Evolutionary conservation across 2,113 vertebrate genomes (phyloP).

Genomic region (Epinephelus lanceolatus): DNA sequence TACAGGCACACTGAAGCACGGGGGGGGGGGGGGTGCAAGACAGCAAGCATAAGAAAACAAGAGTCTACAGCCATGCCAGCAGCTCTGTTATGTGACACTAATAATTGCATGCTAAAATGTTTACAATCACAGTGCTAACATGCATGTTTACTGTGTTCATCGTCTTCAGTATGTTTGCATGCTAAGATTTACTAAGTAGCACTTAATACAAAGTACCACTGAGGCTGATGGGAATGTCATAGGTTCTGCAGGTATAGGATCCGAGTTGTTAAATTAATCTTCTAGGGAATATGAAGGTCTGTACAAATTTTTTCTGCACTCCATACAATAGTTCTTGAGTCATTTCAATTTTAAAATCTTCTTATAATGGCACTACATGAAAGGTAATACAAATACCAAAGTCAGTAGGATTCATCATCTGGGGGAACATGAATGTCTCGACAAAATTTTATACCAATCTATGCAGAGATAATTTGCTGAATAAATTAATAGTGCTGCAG

Average conservation of each 20-base stretch:
- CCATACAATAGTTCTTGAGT: not conserved
- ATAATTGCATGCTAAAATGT: not conserved
- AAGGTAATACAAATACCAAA: not conserved
- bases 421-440: not conserved
- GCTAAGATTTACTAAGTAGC: not conserved
- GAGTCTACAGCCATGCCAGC: not conserved
- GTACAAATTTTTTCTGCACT: not conserved
- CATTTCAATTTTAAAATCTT: not conserved
- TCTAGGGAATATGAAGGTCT: not conserved
- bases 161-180: no score
- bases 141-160: not conserved
- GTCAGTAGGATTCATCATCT: not conserved
- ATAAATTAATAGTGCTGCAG: not conserved
- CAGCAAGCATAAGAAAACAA: conserved; percentile 27
- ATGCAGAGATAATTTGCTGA: not conserved
- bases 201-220: no score
- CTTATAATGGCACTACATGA: not conserved
- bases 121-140: not conserved
- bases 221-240: not conserved
- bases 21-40: not conserved
- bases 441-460: not conserved
- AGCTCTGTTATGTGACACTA: not conserved
- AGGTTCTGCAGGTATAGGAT: not conserved
- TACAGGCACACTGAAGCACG: conserved; percentile 20
- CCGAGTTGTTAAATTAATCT: not conserved